Evolutionary conservation across 2,113 vertebrate species (phyloP).

Genomic region (Atractosteus spatula): DNA sequence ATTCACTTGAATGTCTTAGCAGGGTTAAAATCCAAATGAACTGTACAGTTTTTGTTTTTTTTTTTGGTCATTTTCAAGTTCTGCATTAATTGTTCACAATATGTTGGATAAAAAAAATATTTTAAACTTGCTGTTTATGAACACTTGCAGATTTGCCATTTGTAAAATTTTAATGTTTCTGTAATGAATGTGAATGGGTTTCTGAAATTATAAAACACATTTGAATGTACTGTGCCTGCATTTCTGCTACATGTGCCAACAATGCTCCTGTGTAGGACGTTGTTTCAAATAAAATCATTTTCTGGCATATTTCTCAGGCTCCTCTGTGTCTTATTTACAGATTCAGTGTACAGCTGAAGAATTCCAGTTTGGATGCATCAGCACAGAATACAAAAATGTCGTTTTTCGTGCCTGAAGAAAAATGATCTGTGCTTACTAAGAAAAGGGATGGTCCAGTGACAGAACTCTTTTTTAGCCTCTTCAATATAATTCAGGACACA

Average conservation of each 20-base stretch:
- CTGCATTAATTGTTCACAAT: background rate
- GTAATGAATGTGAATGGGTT: conserved; percentile 11
- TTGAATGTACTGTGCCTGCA: conserved; percentile 18
- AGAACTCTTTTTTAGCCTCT: too few relatives aligned
- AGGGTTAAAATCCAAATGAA: conserved; percentile 4
- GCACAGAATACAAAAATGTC: too few relatives aligned
- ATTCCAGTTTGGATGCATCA: background rate
- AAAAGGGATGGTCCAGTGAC: too few relatives aligned
- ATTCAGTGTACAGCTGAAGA: background rate
- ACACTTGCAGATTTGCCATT: conserved; percentile 1
- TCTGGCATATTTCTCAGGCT: conserved; percentile 16
- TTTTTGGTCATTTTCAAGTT: background rate
- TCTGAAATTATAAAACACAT: conserved; percentile 11
- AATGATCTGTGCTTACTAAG: too few relatives aligned
- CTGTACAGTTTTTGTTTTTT: background rate
- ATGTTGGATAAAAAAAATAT: background rate
- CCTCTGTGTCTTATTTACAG: background rate
- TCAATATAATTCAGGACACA: too few relatives aligned
- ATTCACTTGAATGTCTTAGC: conserved; percentile 11
- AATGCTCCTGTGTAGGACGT: conserved; percentile 13
- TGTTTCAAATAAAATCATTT: conserved; percentile 28
- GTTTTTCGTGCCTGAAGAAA: too few relatives aligned
- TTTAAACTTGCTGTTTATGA: background rate
- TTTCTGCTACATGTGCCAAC: conserved; percentile 16
- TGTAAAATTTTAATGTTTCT: conserved; percentile 11